These are phyloP conservation scores for Orchestia grillus DNA, from an alignment of 1,140 invertebrate genomes.

Conservation along the genomic window DNA sequence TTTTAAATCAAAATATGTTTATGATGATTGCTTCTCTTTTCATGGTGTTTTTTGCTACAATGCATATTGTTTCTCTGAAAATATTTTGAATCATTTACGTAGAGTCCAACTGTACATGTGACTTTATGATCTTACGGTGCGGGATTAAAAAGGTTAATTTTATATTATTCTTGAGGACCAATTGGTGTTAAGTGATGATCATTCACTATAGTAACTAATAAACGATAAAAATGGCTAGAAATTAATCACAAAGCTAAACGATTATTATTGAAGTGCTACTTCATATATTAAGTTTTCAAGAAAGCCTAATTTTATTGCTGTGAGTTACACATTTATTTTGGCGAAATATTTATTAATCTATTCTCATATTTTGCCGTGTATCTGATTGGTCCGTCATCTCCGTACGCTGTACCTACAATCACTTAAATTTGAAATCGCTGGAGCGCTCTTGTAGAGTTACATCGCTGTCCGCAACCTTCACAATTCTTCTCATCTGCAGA, in stretches of 20 bases:
- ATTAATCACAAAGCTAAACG: too few relatives aligned
- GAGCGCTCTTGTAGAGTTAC: neutral
- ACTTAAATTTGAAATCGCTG: neutral
- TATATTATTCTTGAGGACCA: neutral
- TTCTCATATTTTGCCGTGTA: too few relatives aligned
- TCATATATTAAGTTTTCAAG: too few relatives aligned
- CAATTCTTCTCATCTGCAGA: neutral
- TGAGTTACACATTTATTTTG: too few relatives aligned
- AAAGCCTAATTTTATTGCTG: too few relatives aligned
- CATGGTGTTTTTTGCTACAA: neutral
- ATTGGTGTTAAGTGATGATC: neutral
- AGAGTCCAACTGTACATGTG: neutral
- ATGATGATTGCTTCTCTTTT: conserved; percentile 7
- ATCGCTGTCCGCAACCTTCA: neutral
- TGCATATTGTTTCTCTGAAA: neutral
- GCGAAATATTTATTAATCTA: too few relatives aligned
- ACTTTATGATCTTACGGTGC: neutral
- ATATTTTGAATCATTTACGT: neutral
- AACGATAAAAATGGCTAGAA: too few relatives aligned
- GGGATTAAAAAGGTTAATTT: neutral
- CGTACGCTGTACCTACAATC: neutral
- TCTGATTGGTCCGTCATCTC: too few relatives aligned
- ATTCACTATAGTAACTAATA: too few relatives aligned
- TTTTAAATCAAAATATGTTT: neutral
- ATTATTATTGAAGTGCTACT: too few relatives aligned